A percentile compares a stretch with the other conserved stretches of the same genome.
phyloP scores from a whole-genome alignment of 2,888 invertebrate species.

The Microlaimidae sp. region DNA sequence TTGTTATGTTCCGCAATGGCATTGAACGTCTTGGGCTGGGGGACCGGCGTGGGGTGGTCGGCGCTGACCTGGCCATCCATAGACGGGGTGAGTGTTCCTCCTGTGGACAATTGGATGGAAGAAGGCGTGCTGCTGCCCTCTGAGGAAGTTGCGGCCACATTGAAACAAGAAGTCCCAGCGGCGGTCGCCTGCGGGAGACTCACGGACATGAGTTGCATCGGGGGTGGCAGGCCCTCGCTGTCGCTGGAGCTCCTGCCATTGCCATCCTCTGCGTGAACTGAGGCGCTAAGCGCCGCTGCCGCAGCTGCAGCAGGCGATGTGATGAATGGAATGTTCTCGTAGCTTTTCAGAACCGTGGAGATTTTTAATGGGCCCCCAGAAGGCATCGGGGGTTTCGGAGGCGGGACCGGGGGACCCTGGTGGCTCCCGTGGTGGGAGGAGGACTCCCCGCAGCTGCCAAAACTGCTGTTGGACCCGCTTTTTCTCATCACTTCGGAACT shows the following conservation, averaged over 20 bases:
- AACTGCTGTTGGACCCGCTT: background rate
- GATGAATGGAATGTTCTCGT: conserved; percentile 2
- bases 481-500: background rate
- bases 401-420: background rate
- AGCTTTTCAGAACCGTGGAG: background rate
- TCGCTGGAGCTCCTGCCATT: no score
- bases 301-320: background rate
- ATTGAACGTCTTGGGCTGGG: no score
- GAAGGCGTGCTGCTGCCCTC: background rate
- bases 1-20: no score
- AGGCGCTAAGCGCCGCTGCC: no score
- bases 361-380: background rate
- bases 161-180: no score
- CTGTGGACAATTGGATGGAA: background rate
- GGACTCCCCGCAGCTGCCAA: no score
- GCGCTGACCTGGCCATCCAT: background rate
- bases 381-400: background rate
- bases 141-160: no score
- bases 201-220: no score
- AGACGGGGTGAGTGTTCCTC: background rate
- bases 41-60: background rate
- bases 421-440: background rate
- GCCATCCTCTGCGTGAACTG: background rate
- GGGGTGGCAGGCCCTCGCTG: no score
- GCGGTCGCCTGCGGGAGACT: no score